Percentiles rank a stretch among this genome's conserved stretches.
Conservation (phyloP, 2,113 vertebrate genomes). For the Fregetta grallaria region DNA sequence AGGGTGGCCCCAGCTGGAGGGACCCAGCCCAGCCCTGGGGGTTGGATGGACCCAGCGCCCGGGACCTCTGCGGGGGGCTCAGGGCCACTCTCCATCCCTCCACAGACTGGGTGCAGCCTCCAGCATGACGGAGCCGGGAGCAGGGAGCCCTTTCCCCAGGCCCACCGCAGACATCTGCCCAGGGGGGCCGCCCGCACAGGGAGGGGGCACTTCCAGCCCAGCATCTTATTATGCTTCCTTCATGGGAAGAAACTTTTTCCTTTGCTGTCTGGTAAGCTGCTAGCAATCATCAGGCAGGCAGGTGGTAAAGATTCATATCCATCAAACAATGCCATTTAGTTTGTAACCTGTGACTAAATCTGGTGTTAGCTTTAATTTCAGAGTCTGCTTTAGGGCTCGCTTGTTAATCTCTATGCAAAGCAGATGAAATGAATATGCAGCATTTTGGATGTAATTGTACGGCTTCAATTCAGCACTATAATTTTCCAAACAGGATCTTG, state of each 20-base stretch:
- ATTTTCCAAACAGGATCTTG: conserved; percentile 99
- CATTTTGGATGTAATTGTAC: conserved; percentile 98
- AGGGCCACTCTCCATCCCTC: not conserved
- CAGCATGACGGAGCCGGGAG: not conserved
- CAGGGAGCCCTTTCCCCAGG: not conserved
- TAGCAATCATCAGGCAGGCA: conserved; percentile 81
- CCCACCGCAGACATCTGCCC: conserved; percentile 25
- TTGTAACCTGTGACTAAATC: conserved; percentile 88
- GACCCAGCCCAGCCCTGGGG: not conserved
- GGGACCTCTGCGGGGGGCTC: not conserved
- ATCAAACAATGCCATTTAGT: conserved; percentile 81
- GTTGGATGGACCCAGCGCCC: not conserved
- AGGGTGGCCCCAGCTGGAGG: accelerated
- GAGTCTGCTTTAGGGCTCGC: conserved; percentile 84
- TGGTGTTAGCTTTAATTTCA: conserved; percentile 87
- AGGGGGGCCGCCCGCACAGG: not conserved
- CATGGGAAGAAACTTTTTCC: conserved; percentile 61
- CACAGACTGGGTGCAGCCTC: not conserved
- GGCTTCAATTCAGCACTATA: conserved; percentile 95
- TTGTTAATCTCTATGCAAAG: conserved; percentile 97
- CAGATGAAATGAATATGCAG: conserved; percentile 98
- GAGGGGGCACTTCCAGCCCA: conserved; percentile 54
- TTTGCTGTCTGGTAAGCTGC: conserved; percentile 65
- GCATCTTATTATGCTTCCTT: conserved; percentile 55
- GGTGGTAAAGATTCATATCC: conserved; percentile 79